phyloP scores from a whole-genome alignment of 2,888 invertebrate species.

The Plebejus argus region DNA sequence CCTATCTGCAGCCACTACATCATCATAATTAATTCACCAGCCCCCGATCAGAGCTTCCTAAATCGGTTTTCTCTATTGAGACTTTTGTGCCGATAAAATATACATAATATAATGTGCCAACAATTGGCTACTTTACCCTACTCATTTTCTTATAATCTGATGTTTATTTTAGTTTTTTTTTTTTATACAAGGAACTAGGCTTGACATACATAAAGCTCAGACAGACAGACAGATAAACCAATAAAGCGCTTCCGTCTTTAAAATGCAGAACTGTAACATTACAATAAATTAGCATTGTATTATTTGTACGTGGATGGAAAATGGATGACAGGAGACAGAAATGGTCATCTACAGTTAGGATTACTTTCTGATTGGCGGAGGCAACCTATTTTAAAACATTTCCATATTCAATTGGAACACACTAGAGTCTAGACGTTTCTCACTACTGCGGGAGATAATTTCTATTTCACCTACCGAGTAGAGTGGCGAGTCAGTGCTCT shows the following conservation, averaged over 20 bases:
- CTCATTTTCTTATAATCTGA: not conserved
- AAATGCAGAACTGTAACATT: conserved; percentile 6
- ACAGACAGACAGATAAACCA: not conserved
- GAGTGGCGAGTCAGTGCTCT: too few species aligned
- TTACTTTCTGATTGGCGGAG: not conserved
- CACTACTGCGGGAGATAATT: too few species aligned
- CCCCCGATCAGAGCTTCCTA: conserved; percentile 36
- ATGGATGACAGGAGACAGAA: conserved; percentile 6
- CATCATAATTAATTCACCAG: conserved; percentile 41
- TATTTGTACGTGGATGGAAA: conserved; percentile 6
- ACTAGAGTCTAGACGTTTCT: too few species aligned
- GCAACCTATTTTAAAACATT: not conserved
- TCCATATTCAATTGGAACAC: too few species aligned
- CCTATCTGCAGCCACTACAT: conserved; percentile 34
- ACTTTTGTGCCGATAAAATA: conserved; percentile 30
- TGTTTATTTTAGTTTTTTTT: not conserved
- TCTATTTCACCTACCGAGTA: too few species aligned
- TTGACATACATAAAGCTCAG: not conserved
- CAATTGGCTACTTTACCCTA: not conserved
- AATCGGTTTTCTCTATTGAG: conserved; percentile 24
- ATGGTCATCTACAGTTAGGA: conserved; percentile 6
- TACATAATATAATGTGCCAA: not conserved
- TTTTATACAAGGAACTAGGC: not conserved
- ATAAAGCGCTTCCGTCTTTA: not conserved
- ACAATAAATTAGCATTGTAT: conserved; percentile 12